Evolutionary conservation across 2,797 vertebrate species (phyloP).

Genomic region (Urocyon cinereoargenteus): DNA sequence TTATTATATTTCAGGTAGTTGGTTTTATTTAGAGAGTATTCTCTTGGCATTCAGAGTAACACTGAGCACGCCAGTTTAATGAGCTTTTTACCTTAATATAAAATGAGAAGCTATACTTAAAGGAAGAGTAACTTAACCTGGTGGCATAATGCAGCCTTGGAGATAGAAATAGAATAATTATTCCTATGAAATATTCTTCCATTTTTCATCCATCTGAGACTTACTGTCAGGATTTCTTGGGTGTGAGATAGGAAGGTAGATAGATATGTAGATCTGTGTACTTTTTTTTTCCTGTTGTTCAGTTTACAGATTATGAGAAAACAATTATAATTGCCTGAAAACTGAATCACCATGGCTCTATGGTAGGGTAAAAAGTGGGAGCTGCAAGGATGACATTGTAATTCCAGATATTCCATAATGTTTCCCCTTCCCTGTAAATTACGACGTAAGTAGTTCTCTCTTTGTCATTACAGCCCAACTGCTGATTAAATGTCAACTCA

Average conservation of each 20-base stretch:
- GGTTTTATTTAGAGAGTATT: slow-evolving; percentile 6
- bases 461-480: neutral
- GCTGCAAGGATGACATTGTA: neutral
- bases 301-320: neutral
- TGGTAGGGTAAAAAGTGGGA: neutral
- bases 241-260: neutral
- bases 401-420: neutral
- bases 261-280: neutral
- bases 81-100: neutral
- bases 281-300: neutral
- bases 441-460: neutral
- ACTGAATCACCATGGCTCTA: neutral
- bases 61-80: neutral
- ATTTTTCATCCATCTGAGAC: neutral
- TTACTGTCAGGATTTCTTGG: neutral
- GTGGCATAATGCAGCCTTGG: neutral
- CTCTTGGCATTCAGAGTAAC: neutral
- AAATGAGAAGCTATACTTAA: neutral
- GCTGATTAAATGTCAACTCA: neutral
- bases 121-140: slow-evolving; percentile 11
- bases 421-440: neutral
- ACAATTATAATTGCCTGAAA: neutral
- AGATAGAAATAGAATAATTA: neutral
- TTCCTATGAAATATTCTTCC: neutral
- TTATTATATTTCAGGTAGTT: neutral